phyloP scores from a whole-genome alignment of 2,888 invertebrate species.

The Drosophila anomalata region DNA sequence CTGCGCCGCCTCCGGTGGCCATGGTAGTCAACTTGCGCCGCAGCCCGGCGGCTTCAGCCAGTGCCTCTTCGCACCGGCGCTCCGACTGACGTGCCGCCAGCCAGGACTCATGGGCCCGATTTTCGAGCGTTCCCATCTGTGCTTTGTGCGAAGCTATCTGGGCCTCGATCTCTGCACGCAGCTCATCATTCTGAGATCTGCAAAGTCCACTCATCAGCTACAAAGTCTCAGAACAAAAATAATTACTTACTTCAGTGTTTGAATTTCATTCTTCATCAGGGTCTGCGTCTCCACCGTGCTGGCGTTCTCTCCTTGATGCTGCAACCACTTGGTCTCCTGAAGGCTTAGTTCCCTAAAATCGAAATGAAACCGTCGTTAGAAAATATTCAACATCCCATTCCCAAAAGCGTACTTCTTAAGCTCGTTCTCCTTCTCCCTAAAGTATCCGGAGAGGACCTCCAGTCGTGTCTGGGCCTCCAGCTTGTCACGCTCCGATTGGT shows the following conservation, averaged over 20 bases:
- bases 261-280: constrained; percentile 91
- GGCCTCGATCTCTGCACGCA: constrained; percentile 93
- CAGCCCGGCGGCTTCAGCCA: constrained; percentile 88
- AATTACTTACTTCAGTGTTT: constrained; percentile 89
- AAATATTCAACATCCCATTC: not conserved
- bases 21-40: constrained; percentile 86
- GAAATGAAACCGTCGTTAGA: not conserved
- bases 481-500: constrained; percentile 88
- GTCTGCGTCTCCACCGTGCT: constrained; percentile 92
- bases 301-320: constrained; percentile 92
- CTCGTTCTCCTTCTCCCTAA: constrained; percentile 94
- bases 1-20: constrained; percentile 65
- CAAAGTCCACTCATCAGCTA: not conserved
- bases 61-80: constrained; percentile 92
- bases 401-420: constrained; percentile 90
- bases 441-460: constrained; percentile 94
- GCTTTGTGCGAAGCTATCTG: constrained; percentile 89
- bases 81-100: constrained; percentile 92
- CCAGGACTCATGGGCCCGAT: constrained; percentile 94
- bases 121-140: constrained; percentile 91
- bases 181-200: constrained; percentile 86
- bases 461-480: constrained; percentile 92
- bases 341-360: constrained; percentile 88
- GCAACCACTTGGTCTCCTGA: constrained; percentile 91
- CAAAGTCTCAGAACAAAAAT: not conserved